Conservation (phyloP, 2,113 vertebrate species). For the Prunella fulvescens region DNA sequence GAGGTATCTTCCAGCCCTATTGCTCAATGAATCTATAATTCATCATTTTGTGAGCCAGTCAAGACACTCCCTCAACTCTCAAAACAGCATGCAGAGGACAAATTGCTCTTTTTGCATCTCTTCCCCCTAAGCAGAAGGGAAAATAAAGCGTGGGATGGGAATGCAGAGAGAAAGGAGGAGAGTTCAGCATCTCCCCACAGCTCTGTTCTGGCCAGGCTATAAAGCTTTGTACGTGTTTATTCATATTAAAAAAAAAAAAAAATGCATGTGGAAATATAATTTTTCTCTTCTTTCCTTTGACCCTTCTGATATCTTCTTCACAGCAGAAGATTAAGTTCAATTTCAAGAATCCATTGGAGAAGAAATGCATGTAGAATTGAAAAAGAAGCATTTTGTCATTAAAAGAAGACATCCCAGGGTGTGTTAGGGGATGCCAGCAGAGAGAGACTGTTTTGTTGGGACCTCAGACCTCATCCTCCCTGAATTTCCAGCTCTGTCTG, state of each 20-base stretch:
- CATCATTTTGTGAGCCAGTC: background rate
- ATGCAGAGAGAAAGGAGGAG: background rate
- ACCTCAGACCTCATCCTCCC: conserved; percentile 17
- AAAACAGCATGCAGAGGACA: conserved; percentile 38
- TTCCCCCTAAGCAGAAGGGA: conserved; percentile 13
- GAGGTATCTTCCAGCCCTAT: conserved; percentile 37
- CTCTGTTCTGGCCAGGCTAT: background rate
- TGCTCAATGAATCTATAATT: conserved; percentile 59
- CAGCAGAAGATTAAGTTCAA: conserved; percentile 64
- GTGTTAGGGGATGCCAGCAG: conserved; percentile 12
- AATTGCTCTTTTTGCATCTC: conserved; percentile 43
- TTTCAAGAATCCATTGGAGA: conserved; percentile 55
- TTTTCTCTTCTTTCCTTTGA: conserved; percentile 54
- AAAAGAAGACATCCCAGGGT: conserved; percentile 20
- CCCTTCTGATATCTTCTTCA: conserved; percentile 51
- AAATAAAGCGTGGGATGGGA: background rate
- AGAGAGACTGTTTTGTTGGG: conserved; percentile 25
- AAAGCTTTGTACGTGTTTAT: background rate
- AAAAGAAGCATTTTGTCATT: conserved; percentile 58
- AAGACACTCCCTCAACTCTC: conserved; percentile 32
- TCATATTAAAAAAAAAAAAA: background rate
- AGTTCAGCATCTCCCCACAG: background rate
- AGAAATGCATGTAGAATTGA: conserved; percentile 52
- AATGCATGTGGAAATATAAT: background rate
- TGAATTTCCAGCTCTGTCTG: conserved; percentile 53